Percentiles rank a stretch among this genome's conserved stretches.
Evolutionary conservation across 2,888 invertebrate species (phyloP).

Genomic region (Pseudococcus viburni): DNA sequence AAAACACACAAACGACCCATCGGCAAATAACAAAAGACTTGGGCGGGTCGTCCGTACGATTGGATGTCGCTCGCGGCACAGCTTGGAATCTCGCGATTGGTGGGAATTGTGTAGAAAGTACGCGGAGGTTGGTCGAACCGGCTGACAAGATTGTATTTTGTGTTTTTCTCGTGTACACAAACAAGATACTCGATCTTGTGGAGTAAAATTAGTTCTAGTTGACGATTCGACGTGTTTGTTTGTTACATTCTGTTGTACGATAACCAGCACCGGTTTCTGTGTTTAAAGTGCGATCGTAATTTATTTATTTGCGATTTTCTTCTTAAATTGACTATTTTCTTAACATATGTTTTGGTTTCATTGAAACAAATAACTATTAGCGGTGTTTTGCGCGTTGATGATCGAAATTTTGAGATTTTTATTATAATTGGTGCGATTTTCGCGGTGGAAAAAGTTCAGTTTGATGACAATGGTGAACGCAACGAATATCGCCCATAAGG

Average conservation of each 20-base stretch:
- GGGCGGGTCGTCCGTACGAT: conserved; percentile 9
- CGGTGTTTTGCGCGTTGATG: background rate
- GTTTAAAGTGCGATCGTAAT: background rate
- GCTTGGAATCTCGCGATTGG: background rate
- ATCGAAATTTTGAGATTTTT: conserved; percentile 19
- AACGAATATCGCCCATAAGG: conserved; percentile 51
- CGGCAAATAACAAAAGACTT: conserved; percentile 30
- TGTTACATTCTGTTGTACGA: background rate
- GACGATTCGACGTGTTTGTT: background rate
- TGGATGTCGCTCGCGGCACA: background rate
- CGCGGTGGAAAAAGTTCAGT: background rate
- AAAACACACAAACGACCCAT: conserved; percentile 6
- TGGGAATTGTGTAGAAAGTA: background rate
- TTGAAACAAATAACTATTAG: background rate
- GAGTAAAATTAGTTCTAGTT: conserved; percentile 17
- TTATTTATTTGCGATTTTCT: background rate
- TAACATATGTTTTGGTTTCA: background rate
- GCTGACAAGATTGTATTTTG: background rate
- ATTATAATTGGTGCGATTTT: conserved; percentile 6
- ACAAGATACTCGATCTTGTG: background rate
- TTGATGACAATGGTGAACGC: conserved; percentile 62
- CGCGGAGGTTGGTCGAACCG: background rate
- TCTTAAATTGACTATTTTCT: background rate
- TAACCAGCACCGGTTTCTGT: background rate
- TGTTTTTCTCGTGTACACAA: background rate